These are phyloP conservation scores for Brachionus angularis DNA, from an alignment of 1,140 invertebrate species.

Conservation along the genomic window DNA sequence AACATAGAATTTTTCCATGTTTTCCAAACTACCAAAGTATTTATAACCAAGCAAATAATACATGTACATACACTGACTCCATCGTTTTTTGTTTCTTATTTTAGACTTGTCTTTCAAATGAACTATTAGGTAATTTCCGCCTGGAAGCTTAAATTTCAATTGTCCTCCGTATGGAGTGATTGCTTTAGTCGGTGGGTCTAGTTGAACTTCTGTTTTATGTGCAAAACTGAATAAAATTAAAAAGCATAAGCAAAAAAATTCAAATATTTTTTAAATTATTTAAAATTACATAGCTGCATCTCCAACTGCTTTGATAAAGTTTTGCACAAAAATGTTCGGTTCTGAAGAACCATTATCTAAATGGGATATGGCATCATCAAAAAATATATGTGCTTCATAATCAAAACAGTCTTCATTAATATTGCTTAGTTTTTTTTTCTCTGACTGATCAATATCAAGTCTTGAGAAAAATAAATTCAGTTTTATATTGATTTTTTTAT, in stretches of 20 bases:
- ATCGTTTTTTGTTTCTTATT: slow-evolving; percentile 59
- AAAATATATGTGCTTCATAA: slow-evolving; percentile 41
- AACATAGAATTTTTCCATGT: slow-evolving; percentile 16
- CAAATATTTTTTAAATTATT: background rate
- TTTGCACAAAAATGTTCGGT: slow-evolving; percentile 50
- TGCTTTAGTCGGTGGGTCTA: slow-evolving; percentile 53
- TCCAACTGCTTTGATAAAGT: slow-evolving; percentile 48
- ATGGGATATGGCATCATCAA: slow-evolving; percentile 39
- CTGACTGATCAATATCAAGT: slow-evolving; percentile 35
- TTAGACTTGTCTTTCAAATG: slow-evolving; percentile 59
- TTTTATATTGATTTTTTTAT: background rate
- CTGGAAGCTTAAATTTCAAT: slow-evolving; percentile 56
- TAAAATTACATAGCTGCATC: slow-evolving; percentile 47
- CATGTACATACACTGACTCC: slow-evolving; percentile 80
- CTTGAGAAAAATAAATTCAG: background rate
- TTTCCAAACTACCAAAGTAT: slow-evolving; percentile 55
- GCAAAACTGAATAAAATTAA: background rate
- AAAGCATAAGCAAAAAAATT: slow-evolving; percentile 32
- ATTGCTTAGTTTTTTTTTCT: background rate
- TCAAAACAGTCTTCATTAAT: slow-evolving; percentile 14
- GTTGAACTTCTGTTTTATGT: slow-evolving; percentile 45
- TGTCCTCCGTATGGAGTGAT: slow-evolving; percentile 59
- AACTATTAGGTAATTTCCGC: slow-evolving; percentile 56
- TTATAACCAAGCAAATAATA: slow-evolving; percentile 90
- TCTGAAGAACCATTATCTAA: slow-evolving; percentile 27